phyloP scores from a whole-genome alignment of 2,797 vertebrate genomes.

The Synanceia verrucosa region DNA sequence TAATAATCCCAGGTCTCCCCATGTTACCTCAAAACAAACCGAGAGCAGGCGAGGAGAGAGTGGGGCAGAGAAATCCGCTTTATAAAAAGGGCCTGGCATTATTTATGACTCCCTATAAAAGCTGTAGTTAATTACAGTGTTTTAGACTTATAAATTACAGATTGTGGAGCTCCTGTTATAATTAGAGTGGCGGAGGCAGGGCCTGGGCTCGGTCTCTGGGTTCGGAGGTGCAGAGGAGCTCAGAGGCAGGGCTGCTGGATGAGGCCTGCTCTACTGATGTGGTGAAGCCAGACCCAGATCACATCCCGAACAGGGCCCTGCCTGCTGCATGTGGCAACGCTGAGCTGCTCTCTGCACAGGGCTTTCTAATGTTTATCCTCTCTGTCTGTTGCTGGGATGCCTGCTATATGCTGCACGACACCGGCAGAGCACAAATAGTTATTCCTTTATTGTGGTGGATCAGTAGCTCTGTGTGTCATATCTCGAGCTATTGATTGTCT shows the following conservation, averaged over 20 bases:
- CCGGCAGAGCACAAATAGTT: not conserved
- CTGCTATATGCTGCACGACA: not conserved
- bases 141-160: conserved; percentile 87
- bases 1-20: conserved; percentile 54
- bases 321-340: conserved; percentile 60
- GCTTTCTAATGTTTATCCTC: conserved; percentile 29
- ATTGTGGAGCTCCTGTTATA: conserved; percentile 82
- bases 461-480: conserved; percentile 28
- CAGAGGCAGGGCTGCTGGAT: conserved; percentile 56
- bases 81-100: conserved; percentile 76
- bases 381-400: conserved; percentile 24
- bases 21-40: conserved; percentile 61
- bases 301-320: conserved; percentile 46
- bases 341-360: conserved; percentile 37
- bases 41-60: conserved; percentile 30
- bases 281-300: conserved; percentile 65
- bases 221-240: conserved; percentile 66
- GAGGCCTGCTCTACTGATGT: conserved; percentile 74
- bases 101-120: conserved; percentile 86
- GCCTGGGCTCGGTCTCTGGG: conserved; percentile 63
- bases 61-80: conserved; percentile 49
- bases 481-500: conserved; percentile 64
- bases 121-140: conserved; percentile 85
- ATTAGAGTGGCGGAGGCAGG: conserved; percentile 78
- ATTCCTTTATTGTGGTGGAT: not conserved